Base-by-base conservation (phyloP, 2,113 vertebrate genomes). In the Alces alces region DNA sequence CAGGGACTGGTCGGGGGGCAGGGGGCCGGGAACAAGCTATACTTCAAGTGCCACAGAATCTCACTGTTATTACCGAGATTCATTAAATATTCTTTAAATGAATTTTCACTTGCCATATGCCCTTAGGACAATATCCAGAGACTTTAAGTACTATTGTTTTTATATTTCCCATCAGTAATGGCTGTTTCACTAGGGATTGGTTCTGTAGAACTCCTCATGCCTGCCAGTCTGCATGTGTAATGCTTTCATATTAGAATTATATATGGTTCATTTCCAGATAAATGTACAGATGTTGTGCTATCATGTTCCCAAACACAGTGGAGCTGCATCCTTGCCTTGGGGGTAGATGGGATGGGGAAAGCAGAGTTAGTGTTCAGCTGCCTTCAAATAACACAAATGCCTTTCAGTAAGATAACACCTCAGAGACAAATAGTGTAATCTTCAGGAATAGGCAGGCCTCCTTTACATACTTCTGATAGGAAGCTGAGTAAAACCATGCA, bases 61-160 rank as follows among this genome's bases (percentile, higher is more conserved):
- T 80, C 95, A 94, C 23, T 92, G 79, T 60, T 61, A 92, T 28
- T 86, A 78, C n/a, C 27, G 5, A 92, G 76, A 93, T 73, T 90
- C 84, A 87, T 84, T 79, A 33, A 39, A 33, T 96, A 79, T 92
- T 57, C 70, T 93, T 84, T 50, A 91, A 95, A 87, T 85, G 76
- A 64, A 95, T 96, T 43, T 86, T 86, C 47, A 64, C 60, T 91
- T 91, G 47, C 55, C 47, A 5, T 25, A 93, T 89, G 89, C 76
- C 89, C 90, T 89, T 21, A 82, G 78, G 78, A 55, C 39, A 93
- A 64, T 93, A 91, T 70, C 54, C 70, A 86, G 85, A 89, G 88
- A 83, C 70, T 80, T 60, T 4, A 54, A 80, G 27, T 55, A 90
- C 16, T 45, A 11, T 15, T 97, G 47, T 92, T 95, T 86, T 91